Conservation (phyloP, 2,888 invertebrate species). For the Idaea aversata region DNA sequence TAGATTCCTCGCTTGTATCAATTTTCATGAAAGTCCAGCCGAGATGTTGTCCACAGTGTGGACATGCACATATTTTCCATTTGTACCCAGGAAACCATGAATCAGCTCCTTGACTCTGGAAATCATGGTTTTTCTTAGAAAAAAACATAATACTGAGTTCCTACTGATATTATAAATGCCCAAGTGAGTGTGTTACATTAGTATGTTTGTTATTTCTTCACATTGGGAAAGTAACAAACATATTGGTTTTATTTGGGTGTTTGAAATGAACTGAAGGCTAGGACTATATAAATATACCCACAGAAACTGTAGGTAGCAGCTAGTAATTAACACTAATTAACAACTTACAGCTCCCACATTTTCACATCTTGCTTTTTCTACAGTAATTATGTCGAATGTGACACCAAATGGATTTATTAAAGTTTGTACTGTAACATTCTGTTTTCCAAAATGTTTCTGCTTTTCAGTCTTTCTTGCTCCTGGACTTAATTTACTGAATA, state of each 20-base stretch:
- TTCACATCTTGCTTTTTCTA: conserved; percentile 77
- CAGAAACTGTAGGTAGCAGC: too few relatives aligned
- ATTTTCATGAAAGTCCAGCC: conserved; percentile 82
- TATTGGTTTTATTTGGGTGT: too few relatives aligned
- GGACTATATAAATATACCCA: too few relatives aligned
- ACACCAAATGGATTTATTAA: conserved; percentile 79
- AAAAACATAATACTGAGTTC: neutral
- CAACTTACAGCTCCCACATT: conserved; percentile 72
- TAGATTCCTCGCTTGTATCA: conserved; percentile 37
- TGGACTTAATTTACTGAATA: conserved; percentile 75
- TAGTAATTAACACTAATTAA: too few relatives aligned
- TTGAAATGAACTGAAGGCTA: too few relatives aligned
- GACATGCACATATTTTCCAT: conserved; percentile 82
- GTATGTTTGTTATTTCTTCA: too few relatives aligned
- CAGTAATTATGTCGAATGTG: conserved; percentile 75
- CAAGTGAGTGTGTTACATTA: too few relatives aligned
- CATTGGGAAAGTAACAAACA: too few relatives aligned
- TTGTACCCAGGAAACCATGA: conserved; percentile 85
- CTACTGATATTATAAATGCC: too few relatives aligned
- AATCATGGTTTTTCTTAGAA: neutral
- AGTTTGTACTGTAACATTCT: conserved; percentile 77
- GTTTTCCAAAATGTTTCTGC: conserved; percentile 75
- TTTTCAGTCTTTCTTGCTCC: conserved; percentile 67
- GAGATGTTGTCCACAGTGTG: conserved; percentile 80
- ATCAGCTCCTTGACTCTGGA: conserved; percentile 76